A percentile compares a stretch with the other conserved stretches of the same genome.
Evolutionary conservation across 2,888 invertebrate genomes (phyloP).

Genomic region (Liodrosophila aerea): DNA sequence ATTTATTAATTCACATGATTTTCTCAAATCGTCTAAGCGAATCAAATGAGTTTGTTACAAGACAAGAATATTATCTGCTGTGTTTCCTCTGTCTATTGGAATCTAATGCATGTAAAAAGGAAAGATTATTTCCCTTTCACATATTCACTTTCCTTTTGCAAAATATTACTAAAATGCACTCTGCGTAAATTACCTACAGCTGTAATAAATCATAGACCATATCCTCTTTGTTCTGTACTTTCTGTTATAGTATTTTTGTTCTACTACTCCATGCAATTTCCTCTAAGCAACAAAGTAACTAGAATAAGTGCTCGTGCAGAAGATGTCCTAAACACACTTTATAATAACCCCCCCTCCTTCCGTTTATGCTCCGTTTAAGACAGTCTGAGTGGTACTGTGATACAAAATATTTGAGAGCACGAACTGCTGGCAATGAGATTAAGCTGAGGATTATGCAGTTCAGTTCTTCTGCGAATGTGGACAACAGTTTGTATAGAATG

Average conservation of each 20-base stretch:
- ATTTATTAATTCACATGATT: conserved; percentile 23
- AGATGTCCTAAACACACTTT: neutral
- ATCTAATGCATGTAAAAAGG: no score
- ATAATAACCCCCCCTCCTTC: neutral
- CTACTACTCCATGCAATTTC: no score
- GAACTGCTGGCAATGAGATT: neutral
- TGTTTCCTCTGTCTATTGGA: no score
- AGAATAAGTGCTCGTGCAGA: no score
- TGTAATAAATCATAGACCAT: neutral
- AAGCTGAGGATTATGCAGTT: no score
- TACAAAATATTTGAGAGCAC: no score
- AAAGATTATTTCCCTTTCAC: neutral
- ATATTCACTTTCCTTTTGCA: neutral
- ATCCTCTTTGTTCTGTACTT: neutral
- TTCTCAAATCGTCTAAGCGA: no score
- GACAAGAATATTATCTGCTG: neutral
- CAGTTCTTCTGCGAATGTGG: no score
- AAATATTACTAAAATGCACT: neutral
- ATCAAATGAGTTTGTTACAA: neutral
- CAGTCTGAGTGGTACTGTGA: neutral
- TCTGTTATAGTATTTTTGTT: no score
- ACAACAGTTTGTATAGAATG: conserved; percentile 23
- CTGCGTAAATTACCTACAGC: neutral
- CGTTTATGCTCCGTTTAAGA: conserved; percentile 1
- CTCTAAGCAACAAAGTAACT: no score